A percentile compares a stretch with the other conserved stretches of the same genome.
Evolutionary conservation across 1,140 invertebrate species (phyloP).

Genomic region (Brachystomella parvula): DNA sequence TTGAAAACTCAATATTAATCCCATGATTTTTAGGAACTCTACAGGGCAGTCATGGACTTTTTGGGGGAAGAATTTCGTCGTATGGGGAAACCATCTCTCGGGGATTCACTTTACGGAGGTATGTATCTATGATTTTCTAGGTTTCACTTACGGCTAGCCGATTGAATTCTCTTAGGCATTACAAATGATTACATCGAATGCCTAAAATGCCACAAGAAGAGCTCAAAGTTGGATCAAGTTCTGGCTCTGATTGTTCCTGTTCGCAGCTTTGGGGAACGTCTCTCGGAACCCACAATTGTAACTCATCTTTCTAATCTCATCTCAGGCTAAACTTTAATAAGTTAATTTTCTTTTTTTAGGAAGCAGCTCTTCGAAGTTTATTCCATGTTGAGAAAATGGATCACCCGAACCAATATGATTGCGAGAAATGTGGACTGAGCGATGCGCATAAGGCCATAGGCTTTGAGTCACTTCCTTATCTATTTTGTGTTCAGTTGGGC

Average conservation of each 20-base stretch:
- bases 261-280: constrained; percentile 68
- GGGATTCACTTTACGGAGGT: constrained; percentile 67
- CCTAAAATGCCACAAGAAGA: constrained; percentile 75
- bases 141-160: background rate
- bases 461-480: constrained; percentile 79
- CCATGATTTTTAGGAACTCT: no score
- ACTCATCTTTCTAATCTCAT: constrained; percentile 39
- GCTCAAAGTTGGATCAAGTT: constrained; percentile 74
- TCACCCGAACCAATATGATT: constrained; percentile 82
- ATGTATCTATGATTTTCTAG: constrained; percentile 9
- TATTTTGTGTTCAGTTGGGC: constrained; percentile 80
- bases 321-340: background rate
- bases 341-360: constrained; percentile 44
- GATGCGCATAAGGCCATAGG: constrained; percentile 87
- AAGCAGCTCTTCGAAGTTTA: constrained; percentile 76
- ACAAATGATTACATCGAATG: constrained; percentile 90
- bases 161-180: constrained; percentile 56
- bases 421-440: constrained; percentile 81
- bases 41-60: constrained; percentile 86
- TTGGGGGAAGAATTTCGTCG: constrained; percentile 78
- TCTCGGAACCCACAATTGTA: constrained; percentile 71
- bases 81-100: constrained; percentile 72
- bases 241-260: constrained; percentile 83
- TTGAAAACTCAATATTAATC: constrained; percentile 59
- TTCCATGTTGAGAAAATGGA: constrained; percentile 77